phyloP scores from a whole-genome alignment of 2,888 invertebrate genomes.

The Tanytarsus gracilentus region DNA sequence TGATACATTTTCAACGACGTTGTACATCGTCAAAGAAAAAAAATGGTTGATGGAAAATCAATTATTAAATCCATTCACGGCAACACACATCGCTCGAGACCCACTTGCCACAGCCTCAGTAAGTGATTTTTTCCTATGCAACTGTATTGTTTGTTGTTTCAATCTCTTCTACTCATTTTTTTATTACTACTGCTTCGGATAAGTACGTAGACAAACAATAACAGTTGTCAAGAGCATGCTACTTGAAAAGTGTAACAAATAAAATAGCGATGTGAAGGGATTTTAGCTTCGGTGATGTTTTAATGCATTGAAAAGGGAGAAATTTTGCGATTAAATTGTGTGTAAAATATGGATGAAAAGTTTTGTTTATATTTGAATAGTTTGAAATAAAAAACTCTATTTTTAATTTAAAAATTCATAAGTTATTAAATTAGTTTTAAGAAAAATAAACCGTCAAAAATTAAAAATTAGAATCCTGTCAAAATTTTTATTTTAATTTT shows the following conservation, averaged over 20 bases:
- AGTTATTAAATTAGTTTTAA: too few species aligned
- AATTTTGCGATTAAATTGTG: too few species aligned
- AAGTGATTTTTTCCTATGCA: conserved; percentile 21
- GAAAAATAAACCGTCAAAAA: too few species aligned
- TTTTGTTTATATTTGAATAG: too few species aligned
- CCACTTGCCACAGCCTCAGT: conserved; percentile 6
- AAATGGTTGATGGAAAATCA: conserved; percentile 16
- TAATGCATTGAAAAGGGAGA: too few species aligned
- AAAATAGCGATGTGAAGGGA: conserved; percentile 16
- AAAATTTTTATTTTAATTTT: too few species aligned
- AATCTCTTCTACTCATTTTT: conserved; percentile 15
- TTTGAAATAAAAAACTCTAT: too few species aligned
- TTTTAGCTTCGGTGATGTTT: too few species aligned
- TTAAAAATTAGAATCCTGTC: too few species aligned
- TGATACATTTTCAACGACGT: neutral
- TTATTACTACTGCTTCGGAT: conserved; percentile 7
- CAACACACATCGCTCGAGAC: too few species aligned
- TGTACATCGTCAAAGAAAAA: conserved; percentile 4
- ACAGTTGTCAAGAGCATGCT: conserved; percentile 28
- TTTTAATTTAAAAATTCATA: too few species aligned
- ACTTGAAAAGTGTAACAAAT: conserved; percentile 29
- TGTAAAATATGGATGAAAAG: too few species aligned
- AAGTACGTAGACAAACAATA: conserved; percentile 28
- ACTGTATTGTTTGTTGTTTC: conserved; percentile 27
- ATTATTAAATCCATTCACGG: conserved; percentile 8